Evolutionary conservation across 1,140 invertebrate species (phyloP).

Genomic region (Meloidogyne exigua): DNA sequence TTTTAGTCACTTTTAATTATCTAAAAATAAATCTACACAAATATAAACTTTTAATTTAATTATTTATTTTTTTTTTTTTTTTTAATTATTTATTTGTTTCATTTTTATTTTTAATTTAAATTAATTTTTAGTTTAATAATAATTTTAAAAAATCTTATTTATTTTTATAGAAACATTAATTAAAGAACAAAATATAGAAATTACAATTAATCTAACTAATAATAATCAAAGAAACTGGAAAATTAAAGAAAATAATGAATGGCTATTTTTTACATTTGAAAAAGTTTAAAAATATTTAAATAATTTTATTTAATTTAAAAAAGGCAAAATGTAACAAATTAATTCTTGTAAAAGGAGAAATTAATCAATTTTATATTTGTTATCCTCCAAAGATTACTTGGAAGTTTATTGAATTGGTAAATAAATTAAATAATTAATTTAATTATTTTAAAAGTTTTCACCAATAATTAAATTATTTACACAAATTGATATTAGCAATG

Average conservation of each 20-base stretch:
- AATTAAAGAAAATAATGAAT: conserved; percentile 2
- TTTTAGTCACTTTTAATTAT: no score
- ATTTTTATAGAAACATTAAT: not conserved
- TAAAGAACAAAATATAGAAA: conserved; percentile 1
- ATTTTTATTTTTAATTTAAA: not conserved
- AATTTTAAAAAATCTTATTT: not conserved
- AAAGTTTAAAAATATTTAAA: not conserved
- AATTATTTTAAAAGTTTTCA: not conserved
- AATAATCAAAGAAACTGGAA: not conserved
- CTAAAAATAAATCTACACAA: no score
- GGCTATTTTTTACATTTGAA: not conserved
- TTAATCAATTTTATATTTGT: conserved; percentile 13
- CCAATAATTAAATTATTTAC: conserved; percentile 5
- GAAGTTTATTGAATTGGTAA: not conserved
- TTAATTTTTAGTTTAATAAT: not conserved
- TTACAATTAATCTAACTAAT: not conserved
- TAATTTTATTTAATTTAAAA: not conserved
- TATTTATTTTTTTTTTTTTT: no score
- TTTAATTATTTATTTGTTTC: no score
- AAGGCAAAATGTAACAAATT: conserved; percentile 7
- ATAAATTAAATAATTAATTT: not conserved
- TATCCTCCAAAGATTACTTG: conserved; percentile 11
- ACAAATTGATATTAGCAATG: not conserved
- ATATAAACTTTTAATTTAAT: no score
- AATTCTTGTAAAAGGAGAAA: conserved; percentile 2